Percentiles rank a stretch among this genome's conserved stretches.
phyloP scores from a whole-genome alignment of 2,113 vertebrate genomes.

The Malaclemys terrapin region DNA sequence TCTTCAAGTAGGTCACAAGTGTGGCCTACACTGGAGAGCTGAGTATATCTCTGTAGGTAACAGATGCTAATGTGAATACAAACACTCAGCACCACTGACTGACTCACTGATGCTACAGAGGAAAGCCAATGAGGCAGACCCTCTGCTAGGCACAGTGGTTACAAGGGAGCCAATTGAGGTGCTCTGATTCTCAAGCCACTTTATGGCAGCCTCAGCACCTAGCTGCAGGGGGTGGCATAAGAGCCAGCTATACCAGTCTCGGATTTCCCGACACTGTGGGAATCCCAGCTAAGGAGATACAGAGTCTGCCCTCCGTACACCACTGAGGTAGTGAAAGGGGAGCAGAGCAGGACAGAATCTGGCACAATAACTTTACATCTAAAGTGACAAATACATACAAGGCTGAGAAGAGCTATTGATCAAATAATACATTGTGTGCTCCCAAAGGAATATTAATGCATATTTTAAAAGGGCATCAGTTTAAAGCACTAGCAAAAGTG shows the following conservation, averaged over 20 bases:
- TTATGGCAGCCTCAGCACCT: background rate
- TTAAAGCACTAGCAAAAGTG: background rate
- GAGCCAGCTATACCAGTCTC: background rate
- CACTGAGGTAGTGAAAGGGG: background rate
- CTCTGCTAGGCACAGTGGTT: background rate
- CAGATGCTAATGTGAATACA: background rate
- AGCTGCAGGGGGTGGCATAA: background rate
- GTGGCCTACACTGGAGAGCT: background rate
- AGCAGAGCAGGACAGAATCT: background rate
- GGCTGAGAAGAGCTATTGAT: background rate
- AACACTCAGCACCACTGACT: background rate
- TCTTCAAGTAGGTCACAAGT: background rate
- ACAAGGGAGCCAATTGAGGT: background rate
- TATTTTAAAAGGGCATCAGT: background rate
- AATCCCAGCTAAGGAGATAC: background rate
- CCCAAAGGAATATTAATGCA: background rate
- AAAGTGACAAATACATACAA: background rate
- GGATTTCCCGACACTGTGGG: background rate
- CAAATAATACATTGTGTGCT: background rate
- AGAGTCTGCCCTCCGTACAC: background rate
- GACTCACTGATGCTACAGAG: background rate
- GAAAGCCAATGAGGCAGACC: accelerated
- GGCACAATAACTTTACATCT: background rate
- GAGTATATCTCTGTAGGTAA: background rate
- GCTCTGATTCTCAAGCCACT: background rate